These are phyloP conservation scores for Antheraea pernyi DNA, from an alignment of 1,140 invertebrate genomes.

Conservation along the genomic window DNA sequence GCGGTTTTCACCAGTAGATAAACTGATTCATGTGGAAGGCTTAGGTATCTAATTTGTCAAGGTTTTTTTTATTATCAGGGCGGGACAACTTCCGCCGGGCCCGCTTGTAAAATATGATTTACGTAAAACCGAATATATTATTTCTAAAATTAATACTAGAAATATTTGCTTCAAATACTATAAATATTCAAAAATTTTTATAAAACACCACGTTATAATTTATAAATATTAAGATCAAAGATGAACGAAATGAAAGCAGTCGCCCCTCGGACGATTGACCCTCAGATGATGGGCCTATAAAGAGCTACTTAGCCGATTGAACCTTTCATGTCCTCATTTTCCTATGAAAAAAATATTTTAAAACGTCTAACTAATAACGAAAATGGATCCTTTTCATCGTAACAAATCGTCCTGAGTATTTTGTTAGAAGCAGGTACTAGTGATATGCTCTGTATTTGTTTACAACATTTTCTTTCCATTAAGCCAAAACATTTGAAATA, in stretches of 20 bases:
- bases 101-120: too few species aligned
- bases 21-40: too few species aligned
- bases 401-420: not conserved
- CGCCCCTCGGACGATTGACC: constrained; percentile 36
- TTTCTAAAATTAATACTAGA: too few species aligned
- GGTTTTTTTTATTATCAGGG: too few species aligned
- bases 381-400: not conserved
- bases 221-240: constrained; percentile 45
- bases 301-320: constrained; percentile 39
- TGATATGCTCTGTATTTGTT: too few species aligned
- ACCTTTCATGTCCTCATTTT: constrained; percentile 40
- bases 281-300: constrained; percentile 22
- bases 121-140: too few species aligned
- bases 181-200: constrained; percentile 15
- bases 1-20: too few species aligned
- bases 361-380: constrained; percentile 15
- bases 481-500: too few species aligned
- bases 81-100: too few species aligned
- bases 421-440: not conserved
- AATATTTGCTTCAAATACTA: too few species aligned
- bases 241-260: constrained; percentile 44
- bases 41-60: too few species aligned
- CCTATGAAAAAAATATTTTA: constrained; percentile 22
- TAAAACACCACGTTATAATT: constrained; percentile 3
- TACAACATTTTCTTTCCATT: too few species aligned